Conservation (phyloP, 2,113 vertebrate species). For the Ivindomyrus marchei region DNA sequence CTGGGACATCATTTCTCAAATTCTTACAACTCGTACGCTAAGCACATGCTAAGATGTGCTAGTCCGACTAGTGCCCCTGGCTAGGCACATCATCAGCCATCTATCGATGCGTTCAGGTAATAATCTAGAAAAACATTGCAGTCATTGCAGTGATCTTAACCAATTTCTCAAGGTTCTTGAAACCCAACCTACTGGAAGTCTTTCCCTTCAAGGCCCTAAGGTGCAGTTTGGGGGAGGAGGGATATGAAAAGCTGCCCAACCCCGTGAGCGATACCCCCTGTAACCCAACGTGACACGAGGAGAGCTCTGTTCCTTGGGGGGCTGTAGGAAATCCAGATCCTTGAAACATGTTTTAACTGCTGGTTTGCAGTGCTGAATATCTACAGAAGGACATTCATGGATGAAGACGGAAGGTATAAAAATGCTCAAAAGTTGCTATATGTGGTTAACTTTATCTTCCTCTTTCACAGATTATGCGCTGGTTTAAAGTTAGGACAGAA, state of each 20-base stretch:
- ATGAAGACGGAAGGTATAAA: not conserved
- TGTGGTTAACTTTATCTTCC: not conserved
- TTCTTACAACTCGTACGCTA: not conserved
- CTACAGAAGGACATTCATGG: not conserved
- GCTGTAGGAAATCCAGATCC: not conserved
- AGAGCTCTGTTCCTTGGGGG: not conserved
- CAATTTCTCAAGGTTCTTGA: not conserved
- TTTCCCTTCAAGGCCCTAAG: not conserved
- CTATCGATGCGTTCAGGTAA: not conserved
- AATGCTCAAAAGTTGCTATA: not conserved
- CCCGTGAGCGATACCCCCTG: not conserved
- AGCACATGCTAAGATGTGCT: not conserved
- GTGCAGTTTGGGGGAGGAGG: not conserved
- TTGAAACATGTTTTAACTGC: not conserved
- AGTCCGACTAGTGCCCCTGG: not conserved
- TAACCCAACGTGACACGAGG: not conserved
- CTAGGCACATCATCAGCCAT: not conserved
- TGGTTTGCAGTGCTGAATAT: not conserved
- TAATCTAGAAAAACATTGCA: not conserved
- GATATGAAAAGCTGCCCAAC: not conserved
- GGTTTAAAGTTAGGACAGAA: not conserved
- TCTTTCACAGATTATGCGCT: not conserved
- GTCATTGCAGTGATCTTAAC: not conserved
- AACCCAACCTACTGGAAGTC: not conserved
- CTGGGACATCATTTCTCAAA: not conserved